Percentiles rank a stretch among this genome's conserved stretches.
Conservation (phyloP, 2,888 invertebrate genomes). For the Pollenia labialis region DNA sequence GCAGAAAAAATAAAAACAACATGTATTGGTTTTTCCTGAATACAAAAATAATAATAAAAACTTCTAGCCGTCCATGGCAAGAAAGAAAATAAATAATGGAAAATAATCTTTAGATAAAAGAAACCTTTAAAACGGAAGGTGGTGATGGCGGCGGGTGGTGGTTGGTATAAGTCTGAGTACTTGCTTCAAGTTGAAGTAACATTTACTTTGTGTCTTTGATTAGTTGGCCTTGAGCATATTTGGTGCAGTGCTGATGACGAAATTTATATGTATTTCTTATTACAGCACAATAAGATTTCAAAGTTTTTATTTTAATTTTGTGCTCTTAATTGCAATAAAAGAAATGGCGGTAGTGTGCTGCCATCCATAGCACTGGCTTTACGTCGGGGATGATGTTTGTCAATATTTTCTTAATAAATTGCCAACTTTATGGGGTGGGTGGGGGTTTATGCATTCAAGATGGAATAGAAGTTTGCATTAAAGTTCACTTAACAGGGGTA, state of each 20-base stretch:
- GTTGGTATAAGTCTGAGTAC: conserved; percentile 32
- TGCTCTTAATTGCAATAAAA: conserved; percentile 53
- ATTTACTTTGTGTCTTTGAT: conserved; percentile 42
- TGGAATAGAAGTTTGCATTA: conserved; percentile 43
- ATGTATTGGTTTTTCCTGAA: conserved; percentile 37
- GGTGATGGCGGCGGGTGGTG: conserved; percentile 43
- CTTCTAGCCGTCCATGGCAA: neutral
- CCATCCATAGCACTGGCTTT: neutral
- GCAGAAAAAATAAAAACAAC: conserved; percentile 16
- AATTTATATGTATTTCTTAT: conserved; percentile 34
- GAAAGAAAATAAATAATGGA: conserved; percentile 26
- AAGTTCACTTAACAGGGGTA: conserved; percentile 49
- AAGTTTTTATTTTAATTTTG: conserved; percentile 26
- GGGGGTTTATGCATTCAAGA: neutral
- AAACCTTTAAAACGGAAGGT: neutral
- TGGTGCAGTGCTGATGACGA: conserved; percentile 34
- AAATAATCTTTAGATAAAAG: conserved; percentile 24
- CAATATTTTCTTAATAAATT: conserved; percentile 30
- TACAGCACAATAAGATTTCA: conserved; percentile 14
- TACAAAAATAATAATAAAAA: conserved; percentile 42
- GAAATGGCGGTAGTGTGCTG: conserved; percentile 17
- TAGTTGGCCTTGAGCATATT: conserved; percentile 64
- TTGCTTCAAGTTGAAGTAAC: conserved; percentile 43
- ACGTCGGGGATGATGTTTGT: conserved; percentile 51
- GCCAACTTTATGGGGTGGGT: neutral